phyloP scores from a whole-genome alignment of 2,113 vertebrate species.

The Theristicus caerulescens region DNA sequence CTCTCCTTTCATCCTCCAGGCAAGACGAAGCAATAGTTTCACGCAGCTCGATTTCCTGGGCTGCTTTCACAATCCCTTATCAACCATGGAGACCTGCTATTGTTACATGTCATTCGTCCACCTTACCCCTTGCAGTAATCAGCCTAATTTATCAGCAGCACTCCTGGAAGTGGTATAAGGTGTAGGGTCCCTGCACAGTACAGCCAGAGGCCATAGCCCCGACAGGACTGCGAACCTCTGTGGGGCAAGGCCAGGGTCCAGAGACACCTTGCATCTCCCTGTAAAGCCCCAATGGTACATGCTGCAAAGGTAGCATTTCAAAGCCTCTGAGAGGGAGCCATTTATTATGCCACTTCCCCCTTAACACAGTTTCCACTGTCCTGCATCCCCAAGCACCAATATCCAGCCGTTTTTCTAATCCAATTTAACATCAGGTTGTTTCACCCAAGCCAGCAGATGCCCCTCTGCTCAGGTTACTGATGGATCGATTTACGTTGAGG shows the following conservation, averaged over 20 bases:
- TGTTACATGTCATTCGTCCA: not conserved
- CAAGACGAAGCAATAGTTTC: rapidly evolving
- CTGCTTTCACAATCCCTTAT: not conserved
- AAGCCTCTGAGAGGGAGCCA: not conserved
- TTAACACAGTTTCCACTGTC: not conserved
- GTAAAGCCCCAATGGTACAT: not conserved
- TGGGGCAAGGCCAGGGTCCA: not conserved
- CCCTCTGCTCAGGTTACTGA: conserved; percentile 27
- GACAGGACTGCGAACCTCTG: not conserved
- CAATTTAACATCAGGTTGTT: not conserved
- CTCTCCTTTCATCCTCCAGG: not conserved
- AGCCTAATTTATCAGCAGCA: not conserved
- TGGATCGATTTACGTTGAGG: not conserved
- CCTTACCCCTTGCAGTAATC: not conserved
- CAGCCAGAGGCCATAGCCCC: not conserved
- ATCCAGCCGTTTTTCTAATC: not conserved
- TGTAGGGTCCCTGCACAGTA: not conserved
- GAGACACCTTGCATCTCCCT: not conserved
- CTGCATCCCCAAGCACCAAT: not conserved
- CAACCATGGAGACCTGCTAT: not conserved
- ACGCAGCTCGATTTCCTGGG: not conserved
- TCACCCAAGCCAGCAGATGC: conserved; percentile 38
- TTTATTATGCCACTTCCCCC: not conserved
- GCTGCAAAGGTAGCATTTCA: not conserved
- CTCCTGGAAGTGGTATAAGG: not conserved